phyloP scores from a whole-genome alignment of 2,888 invertebrate genomes.

The Panopea generosa region DNA sequence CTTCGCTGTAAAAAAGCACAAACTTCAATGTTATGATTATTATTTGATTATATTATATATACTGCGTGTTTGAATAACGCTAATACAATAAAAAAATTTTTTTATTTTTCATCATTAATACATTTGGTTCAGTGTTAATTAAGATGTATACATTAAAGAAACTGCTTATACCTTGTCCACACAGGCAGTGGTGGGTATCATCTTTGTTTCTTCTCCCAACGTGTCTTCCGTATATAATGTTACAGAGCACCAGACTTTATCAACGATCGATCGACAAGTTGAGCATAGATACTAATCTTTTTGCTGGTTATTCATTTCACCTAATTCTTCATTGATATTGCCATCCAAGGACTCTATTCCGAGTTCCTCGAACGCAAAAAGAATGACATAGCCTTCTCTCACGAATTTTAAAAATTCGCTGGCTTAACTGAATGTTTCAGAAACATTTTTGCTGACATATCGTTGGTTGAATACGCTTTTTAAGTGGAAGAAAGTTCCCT shows the following conservation, averaged over 20 bases:
- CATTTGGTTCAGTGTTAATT: too few relatives aligned
- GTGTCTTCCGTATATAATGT: too few relatives aligned
- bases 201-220: too few relatives aligned
- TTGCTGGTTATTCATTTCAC: not conserved
- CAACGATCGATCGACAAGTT: not conserved
- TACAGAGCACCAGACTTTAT: not conserved
- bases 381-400: constrained; percentile 28
- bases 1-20: too few relatives aligned
- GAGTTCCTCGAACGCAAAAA: constrained; percentile 30
- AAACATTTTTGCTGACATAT: constrained; percentile 39
- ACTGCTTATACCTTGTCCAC: too few relatives aligned
- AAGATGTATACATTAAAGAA: too few relatives aligned
- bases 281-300: not conserved
- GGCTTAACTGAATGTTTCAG: constrained; percentile 43
- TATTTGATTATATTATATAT: not conserved
- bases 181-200: too few relatives aligned
- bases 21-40: not conserved
- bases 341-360: not conserved
- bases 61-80: too few relatives aligned
- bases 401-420: constrained; percentile 35
- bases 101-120: too few relatives aligned
- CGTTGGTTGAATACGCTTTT: constrained; percentile 36
- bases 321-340: not conserved
- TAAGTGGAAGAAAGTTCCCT: constrained; percentile 56
- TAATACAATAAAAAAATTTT: too few relatives aligned